Percentiles rank a stretch among this genome's conserved stretches.
Evolutionary conservation across 2,113 vertebrate species (phyloP).

Genomic region (Gavialis gangeticus): DNA sequence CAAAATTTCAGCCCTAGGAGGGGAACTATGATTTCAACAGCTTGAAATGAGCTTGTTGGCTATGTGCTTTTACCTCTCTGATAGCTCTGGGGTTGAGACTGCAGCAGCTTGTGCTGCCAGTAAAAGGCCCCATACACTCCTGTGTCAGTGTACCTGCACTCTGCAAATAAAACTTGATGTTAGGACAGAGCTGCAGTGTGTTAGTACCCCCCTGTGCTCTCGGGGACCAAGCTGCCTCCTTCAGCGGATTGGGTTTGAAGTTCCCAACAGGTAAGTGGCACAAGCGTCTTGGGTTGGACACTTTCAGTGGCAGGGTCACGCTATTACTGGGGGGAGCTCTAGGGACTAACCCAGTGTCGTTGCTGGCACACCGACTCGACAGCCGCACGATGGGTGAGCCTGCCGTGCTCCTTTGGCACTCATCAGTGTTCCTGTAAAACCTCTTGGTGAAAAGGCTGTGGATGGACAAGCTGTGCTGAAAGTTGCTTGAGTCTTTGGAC

Average conservation of each 20-base stretch:
- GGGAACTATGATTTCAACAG: slow-evolving; percentile 75
- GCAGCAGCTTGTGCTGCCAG: slow-evolving; percentile 55
- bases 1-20: slow-evolving; percentile 79
- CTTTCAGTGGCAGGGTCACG: not conserved
- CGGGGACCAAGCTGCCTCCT: not conserved
- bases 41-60: slow-evolving; percentile 74
- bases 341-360: not conserved
- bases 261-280: slow-evolving; percentile 69
- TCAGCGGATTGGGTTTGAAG: not conserved
- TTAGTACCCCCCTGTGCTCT: not conserved
- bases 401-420: rapidly evolving
- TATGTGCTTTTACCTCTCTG: slow-evolving; percentile 65
- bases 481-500: not conserved
- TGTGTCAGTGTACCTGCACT: slow-evolving; percentile 9
- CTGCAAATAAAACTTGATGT: slow-evolving; percentile 39
- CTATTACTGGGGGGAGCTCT: not conserved
- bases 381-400: not conserved
- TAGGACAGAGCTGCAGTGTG: not conserved
- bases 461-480: not conserved
- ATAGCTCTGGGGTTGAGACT: slow-evolving; percentile 65
- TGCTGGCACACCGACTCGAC: not conserved
- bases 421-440: rapidly evolving
- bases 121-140: slow-evolving; percentile 1
- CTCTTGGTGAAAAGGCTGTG: not conserved
- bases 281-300: not conserved